A percentile compares a stretch with the other conserved stretches of the same genome.
phyloP scores from a whole-genome alignment of 2,888 invertebrate species.

The Agrotis exclamationis region DNA sequence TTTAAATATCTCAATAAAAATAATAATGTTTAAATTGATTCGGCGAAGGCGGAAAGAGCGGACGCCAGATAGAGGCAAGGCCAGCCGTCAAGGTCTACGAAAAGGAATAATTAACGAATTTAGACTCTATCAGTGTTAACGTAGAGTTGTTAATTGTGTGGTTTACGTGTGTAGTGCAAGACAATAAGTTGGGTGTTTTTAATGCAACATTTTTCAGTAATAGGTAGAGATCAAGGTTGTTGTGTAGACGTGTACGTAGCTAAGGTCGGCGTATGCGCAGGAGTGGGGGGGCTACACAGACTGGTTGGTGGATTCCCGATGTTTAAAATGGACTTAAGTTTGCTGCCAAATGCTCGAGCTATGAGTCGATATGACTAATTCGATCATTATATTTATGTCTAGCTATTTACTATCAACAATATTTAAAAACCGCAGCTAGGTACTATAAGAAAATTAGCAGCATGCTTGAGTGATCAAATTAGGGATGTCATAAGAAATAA shows the following conservation, averaged over 20 bases:
- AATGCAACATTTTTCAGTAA: constrained; percentile 90
- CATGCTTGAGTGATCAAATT: constrained; percentile 15
- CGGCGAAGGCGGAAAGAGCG: constrained; percentile 90
- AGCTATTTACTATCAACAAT: constrained; percentile 10
- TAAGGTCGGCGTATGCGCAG: constrained; percentile 65
- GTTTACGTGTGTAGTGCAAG: constrained; percentile 72
- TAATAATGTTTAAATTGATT: constrained; percentile 88
- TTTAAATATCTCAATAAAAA: constrained; percentile 79
- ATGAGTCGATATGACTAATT: constrained; percentile 44
- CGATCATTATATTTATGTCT: constrained; percentile 20
- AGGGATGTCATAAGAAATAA: constrained; percentile 23
- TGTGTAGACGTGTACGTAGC: constrained; percentile 60
- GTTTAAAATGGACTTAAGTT: constrained; percentile 43
- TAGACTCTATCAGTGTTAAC: constrained; percentile 63
- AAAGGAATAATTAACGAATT: constrained; percentile 70
- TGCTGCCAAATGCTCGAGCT: constrained; percentile 39
- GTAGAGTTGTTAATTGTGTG: constrained; percentile 74
- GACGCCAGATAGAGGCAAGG: constrained; percentile 88
- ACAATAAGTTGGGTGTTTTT: constrained; percentile 87
- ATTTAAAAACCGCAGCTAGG: neutral
- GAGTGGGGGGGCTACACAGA: constrained; percentile 36
- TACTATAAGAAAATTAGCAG: too few species aligned
- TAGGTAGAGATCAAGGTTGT: constrained; percentile 89
- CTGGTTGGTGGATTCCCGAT: constrained; percentile 43
- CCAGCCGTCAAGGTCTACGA: constrained; percentile 85